Base-by-base conservation (phyloP, 2,113 vertebrate species). In the Callaeas wilsoni region DNA sequence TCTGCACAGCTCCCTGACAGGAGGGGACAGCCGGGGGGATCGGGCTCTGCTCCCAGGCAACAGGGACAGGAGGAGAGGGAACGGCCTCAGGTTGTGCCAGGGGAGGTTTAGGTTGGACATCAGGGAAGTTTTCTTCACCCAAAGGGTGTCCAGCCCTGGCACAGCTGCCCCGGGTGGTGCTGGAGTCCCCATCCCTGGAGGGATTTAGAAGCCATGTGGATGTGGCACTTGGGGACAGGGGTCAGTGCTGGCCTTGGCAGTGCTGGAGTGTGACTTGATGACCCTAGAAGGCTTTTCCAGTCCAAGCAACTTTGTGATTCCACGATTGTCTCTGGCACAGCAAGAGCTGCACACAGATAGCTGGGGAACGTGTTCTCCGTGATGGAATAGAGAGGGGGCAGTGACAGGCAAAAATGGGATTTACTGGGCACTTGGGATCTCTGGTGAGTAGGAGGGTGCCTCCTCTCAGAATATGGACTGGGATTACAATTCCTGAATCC, bases 61-160 rank as follows among this genome's bases (percentile, higher is more conserved):
- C 47, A 76, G 55, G 53, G 53, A 55, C 62, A 68, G n/a, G 39
- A 47, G 1, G 4, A 60, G 46, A 18, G 20, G 62, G 0, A 47
- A 27, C 0, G 0, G 30, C 55, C 46, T 49, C 41, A 39, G 0
- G 8, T 1, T 69, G 26, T 0, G 41, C 30, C n/a, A 27, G n/a
- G 23, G 35, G 19, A 60, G 4, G 53, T 1, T 21, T 2, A 32
- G 7, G 0, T 2, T 53, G 30, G 25, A 16, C 23, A 23, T 47
- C 0, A 0, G 7, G 3, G 17, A 41, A 27, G 3, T 3, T 55
- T 32, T 27, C 30, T 32, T 55, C 2, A 16, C 4, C 3, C 12
- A 22, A 16, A 49, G 22, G 3, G 0, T 12, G 30, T 41, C 37
- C 19, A 44, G 35, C 4, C 26, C 8, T 71, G 26, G 42, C 35